Evolutionary conservation across 2,888 invertebrate genomes (phyloP).

Genomic region (Cancer borealis): DNA sequence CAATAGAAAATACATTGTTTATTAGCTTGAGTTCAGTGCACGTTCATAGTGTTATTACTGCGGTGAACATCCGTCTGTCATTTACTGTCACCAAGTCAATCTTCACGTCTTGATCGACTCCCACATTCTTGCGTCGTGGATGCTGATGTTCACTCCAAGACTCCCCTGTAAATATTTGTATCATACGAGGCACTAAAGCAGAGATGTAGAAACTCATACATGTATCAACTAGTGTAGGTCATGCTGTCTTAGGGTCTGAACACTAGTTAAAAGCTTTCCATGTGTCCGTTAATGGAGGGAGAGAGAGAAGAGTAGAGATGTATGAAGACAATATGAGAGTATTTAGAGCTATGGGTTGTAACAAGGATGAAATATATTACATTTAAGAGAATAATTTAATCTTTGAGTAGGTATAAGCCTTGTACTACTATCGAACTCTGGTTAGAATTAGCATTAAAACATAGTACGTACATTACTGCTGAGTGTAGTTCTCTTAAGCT

Average conservation of each 20-base stretch:
- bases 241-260: slow-evolving; percentile 52
- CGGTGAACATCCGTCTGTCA: slow-evolving; percentile 33
- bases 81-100: not conserved
- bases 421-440: slow-evolving; percentile 48
- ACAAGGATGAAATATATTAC: slow-evolving; percentile 21
- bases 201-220: slow-evolving; percentile 70
- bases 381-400: slow-evolving; percentile 34
- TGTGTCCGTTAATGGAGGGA: slow-evolving; percentile 26
- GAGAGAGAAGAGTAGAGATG: not conserved
- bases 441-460: slow-evolving; percentile 48
- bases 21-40: not conserved
- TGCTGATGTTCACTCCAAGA: slow-evolving; percentile 66
- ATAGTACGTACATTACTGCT: slow-evolving; percentile 16
- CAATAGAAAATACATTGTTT: slow-evolving; percentile 5
- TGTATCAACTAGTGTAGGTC: slow-evolving; percentile 53
- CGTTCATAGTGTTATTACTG: not conserved
- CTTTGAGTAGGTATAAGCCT: slow-evolving; percentile 41
- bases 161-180: slow-evolving; percentile 71
- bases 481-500: slow-evolving; percentile 41
- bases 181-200: slow-evolving; percentile 63
- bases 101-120: not conserved
- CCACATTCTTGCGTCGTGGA: slow-evolving; percentile 44
- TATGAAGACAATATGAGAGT: not conserved
- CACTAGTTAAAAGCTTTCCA: slow-evolving; percentile 57
- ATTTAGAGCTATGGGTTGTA: slow-evolving; percentile 36